Percentiles rank a stretch among this genome's conserved stretches.
phyloP scores from a whole-genome alignment of 2,888 invertebrate species.

The Mactromeris polynyma region DNA sequence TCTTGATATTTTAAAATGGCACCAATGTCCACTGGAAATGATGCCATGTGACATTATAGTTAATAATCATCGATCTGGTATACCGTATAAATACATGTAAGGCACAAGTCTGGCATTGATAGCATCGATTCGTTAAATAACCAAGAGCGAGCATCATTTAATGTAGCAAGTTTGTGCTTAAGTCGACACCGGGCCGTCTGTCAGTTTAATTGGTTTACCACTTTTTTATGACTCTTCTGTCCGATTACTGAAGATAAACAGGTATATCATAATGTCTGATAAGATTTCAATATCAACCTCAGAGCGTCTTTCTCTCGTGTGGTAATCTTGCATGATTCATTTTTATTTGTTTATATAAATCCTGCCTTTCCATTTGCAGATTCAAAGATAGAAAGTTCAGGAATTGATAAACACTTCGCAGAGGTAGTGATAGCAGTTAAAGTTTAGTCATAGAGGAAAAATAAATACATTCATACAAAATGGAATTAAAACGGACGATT shows the following conservation, averaged over 20 bases:
- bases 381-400: neutral
- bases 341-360: neutral
- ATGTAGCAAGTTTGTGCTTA: neutral
- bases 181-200: neutral
- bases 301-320: neutral
- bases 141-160: too few species aligned
- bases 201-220: neutral
- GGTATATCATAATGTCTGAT: neutral
- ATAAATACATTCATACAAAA: slow-evolving; percentile 9
- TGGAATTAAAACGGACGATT: slow-evolving; percentile 37
- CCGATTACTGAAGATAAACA: neutral
- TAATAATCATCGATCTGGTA: too few species aligned
- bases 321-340: neutral
- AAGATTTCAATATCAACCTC: neutral
- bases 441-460: neutral
- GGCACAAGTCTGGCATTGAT: too few species aligned
- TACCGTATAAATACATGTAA: too few species aligned
- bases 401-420: neutral
- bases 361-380: neutral
- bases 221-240: neutral
- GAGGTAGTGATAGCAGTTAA: neutral
- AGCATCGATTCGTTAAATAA: too few species aligned
- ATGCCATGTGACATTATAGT: too few species aligned
- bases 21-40: too few species aligned
- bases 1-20: too few species aligned